Percentiles rank a stretch among this genome's conserved stretches.
phyloP scores from a whole-genome alignment of 2,888 invertebrate species.

The Eupithecia pulchellata region DNA sequence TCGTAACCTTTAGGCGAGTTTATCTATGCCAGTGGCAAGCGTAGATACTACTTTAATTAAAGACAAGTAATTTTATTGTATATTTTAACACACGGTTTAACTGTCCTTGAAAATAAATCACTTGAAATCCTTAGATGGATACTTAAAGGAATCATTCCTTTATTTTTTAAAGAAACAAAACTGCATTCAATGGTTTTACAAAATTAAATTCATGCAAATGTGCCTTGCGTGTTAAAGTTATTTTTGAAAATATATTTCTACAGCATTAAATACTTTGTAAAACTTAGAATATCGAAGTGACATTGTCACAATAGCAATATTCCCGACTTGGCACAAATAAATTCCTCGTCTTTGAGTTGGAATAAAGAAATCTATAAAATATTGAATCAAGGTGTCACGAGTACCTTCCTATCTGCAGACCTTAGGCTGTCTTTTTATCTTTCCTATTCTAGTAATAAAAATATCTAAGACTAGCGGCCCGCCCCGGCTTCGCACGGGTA shows the following conservation, averaged over 20 bases:
- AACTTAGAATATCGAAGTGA: neutral
- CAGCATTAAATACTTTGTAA: neutral
- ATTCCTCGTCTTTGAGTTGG: neutral
- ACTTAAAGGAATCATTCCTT: too few relatives aligned
- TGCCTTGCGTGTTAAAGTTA: too few relatives aligned
- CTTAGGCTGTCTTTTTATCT: neutral
- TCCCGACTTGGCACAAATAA: neutral
- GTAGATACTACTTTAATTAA: slow-evolving; percentile 13
- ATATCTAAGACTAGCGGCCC: too few relatives aligned
- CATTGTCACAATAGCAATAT: slow-evolving; percentile 3
- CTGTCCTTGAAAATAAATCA: too few relatives aligned
- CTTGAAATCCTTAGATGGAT: too few relatives aligned
- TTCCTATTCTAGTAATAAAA: too few relatives aligned
- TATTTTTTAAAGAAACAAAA: too few relatives aligned
- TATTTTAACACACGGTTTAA: slow-evolving; percentile 45
- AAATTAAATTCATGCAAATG: too few relatives aligned
- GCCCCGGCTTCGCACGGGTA: too few relatives aligned
- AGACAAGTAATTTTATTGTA: slow-evolving; percentile 20
- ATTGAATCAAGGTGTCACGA: neutral
- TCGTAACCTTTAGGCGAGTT: slow-evolving; percentile 52
- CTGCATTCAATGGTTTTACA: too few relatives aligned
- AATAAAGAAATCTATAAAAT: slow-evolving; percentile 4
- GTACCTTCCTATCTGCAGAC: neutral
- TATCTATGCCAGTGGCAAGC: slow-evolving; percentile 3
- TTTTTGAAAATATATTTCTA: neutral